Percentiles rank a stretch among this genome's conserved stretches.
Evolutionary conservation across 2,113 vertebrate species (phyloP).

Genomic region (Terrapene triunguis): DNA sequence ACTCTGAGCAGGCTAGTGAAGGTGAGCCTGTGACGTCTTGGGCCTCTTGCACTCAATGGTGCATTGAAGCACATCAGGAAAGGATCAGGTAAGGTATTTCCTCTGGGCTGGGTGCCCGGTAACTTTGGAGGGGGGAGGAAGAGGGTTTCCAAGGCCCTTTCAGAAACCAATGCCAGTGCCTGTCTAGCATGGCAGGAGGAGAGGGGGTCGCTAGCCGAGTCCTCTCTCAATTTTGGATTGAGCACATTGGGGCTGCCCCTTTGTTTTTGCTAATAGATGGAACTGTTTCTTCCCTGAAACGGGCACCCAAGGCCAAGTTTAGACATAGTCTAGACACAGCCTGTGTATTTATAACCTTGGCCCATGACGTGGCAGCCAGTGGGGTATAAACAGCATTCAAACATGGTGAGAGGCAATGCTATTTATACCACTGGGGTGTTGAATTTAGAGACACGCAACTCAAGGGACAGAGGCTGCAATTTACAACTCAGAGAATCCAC

Average conservation of each 20-base stretch:
- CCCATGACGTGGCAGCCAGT: constrained; percentile 44
- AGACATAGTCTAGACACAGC: constrained; percentile 70
- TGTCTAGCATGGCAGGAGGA: constrained; percentile 8
- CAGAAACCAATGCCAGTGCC: neutral
- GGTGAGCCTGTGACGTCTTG: constrained; percentile 1
- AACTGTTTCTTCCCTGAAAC: constrained; percentile 16
- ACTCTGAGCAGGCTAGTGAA: neutral
- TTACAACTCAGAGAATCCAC: neutral
- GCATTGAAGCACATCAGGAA: constrained; percentile 66
- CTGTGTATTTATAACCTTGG: constrained; percentile 71
- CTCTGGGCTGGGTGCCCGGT: constrained; percentile 61
- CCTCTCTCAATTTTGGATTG: neutral
- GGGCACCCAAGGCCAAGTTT: constrained; percentile 53
- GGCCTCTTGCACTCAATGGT: constrained; percentile 49
- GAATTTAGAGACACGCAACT: neutral
- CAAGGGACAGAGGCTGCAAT: neutral
- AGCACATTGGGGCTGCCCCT: neutral
- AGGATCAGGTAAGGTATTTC: constrained; percentile 70
- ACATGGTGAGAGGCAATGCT: neutral
- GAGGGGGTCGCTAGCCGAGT: constrained; percentile 16
- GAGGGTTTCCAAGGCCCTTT: constrained; percentile 32
- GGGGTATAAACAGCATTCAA: constrained; percentile 68
- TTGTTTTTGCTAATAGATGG: constrained; percentile 36
- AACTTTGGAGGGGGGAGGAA: constrained; percentile 20
- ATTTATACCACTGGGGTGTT: constrained; percentile 43